Evolutionary conservation across 2,113 vertebrate species (phyloP), one percentile per base, ranked within the genome.

Genomic region (Apodemus sylvaticus): DNA sequence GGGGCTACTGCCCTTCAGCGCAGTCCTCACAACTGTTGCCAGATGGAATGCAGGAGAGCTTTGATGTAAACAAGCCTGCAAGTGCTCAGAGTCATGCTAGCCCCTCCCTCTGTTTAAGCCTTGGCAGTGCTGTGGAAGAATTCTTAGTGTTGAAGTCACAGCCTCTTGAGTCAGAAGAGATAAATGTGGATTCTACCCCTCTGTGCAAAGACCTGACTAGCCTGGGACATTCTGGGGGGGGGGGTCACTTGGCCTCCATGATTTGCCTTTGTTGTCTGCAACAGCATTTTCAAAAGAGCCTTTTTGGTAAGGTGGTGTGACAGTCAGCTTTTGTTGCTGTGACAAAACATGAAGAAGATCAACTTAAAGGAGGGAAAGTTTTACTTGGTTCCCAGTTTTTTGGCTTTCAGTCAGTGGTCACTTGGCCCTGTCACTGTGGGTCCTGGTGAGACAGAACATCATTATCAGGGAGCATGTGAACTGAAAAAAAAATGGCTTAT

Each of bases 171-270:
- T 42, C 51, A 22, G 10, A 62, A n/a, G 14, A 36, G 24, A 12
- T 55, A 53, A 70, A 20, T 20, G 39, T 31, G 62, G 2, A 39
- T 22, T 5, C 13, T 7, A 55, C 12, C 3, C 24, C 48, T 74
- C 71, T 7, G 0, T 2, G 24, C 68, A 92, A 1, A 5, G 12
- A 20, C 58, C 42, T 26, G 48, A 45, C 29, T 5, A 76, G 87
- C 0, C 0, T 42, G 36, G 1, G 5, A 42, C 0, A 16, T 62
- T 76, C 53, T 51, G 39, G 7, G 2, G 7, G 64, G 12, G 31
- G 7, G 64, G 12, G 31, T 36, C 48, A 0, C 29, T 58, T 39
- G 26, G 7, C n/a, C 13, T 68, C 31, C 19, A 34, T 86, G 19
- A 36, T 6, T 58, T 22, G 19, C 1, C 22, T 26, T 68, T 14